A percentile compares a stretch with the other conserved stretches of the same genome.
These are phyloP conservation scores for Calyptommatus sinebrachiatus DNA, from an alignment of 2,113 vertebrate species.

Conservation along the genomic window DNA sequence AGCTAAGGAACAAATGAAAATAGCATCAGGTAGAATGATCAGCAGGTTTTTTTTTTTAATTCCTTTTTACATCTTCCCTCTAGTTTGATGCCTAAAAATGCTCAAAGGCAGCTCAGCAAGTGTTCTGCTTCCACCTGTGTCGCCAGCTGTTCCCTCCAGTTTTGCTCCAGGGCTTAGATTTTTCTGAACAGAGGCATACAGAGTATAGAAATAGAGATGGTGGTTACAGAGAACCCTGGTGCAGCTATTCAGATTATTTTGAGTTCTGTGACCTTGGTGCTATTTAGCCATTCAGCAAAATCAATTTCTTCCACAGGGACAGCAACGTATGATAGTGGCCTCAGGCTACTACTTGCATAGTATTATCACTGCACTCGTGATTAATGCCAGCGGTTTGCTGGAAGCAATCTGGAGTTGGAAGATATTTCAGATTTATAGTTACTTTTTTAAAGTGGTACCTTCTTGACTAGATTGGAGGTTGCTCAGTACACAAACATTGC, in stretches of 20 bases:
- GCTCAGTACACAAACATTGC: not conserved
- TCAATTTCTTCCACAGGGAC: not conserved
- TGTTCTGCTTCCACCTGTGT: not conserved
- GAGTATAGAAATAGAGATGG: not conserved
- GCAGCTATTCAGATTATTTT: not conserved
- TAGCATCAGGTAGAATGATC: not conserved
- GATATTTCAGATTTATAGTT: not conserved
- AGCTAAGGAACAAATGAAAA: not conserved
- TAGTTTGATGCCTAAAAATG: not conserved
- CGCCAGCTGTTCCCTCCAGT: not conserved
- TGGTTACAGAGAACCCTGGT: not conserved
- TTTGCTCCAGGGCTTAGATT: not conserved
- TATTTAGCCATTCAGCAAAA: conserved; percentile 14
- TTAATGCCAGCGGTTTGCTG: not conserved
- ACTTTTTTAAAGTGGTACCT: not conserved
- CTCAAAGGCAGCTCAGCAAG: not conserved
- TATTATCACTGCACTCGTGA: not conserved
- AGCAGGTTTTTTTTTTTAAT: not conserved
- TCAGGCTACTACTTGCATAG: not conserved
- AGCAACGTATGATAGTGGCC: not conserved
- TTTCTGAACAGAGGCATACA: not conserved
- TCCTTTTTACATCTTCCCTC: not conserved
- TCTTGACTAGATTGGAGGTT: not conserved
- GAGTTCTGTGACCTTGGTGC: not conserved
- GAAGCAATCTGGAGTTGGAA: not conserved